Conservation (phyloP, 2,888 invertebrate species). For the Pollenia griseotomentosa region DNA sequence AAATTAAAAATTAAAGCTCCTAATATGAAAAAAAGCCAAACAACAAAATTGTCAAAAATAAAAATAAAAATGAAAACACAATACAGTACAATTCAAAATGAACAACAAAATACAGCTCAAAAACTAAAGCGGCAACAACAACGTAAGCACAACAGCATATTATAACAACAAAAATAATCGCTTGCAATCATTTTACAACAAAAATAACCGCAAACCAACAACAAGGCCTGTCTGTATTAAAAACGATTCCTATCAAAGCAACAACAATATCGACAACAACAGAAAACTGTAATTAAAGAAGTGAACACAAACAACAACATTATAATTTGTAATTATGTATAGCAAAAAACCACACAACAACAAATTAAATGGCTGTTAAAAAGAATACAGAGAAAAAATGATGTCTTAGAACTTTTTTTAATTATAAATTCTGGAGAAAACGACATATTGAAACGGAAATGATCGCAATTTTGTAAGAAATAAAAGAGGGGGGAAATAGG, state of each 20-base stretch:
- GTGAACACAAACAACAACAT: constrained; percentile 37
- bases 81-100: constrained; percentile 20
- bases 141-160: constrained; percentile 5
- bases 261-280: constrained; percentile 35
- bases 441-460: not conserved
- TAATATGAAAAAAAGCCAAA: constrained; percentile 31
- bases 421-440: constrained; percentile 3
- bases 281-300: constrained; percentile 64
- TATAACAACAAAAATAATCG: constrained; percentile 29
- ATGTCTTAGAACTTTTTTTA: constrained; percentile 13
- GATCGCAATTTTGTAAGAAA: not conserved
- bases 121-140: not conserved
- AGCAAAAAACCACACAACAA: constrained; percentile 41
- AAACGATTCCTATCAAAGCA: constrained; percentile 29
- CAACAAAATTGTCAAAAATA: constrained; percentile 69
- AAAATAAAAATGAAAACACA: constrained; percentile 56
- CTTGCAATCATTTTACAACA: constrained; percentile 39
- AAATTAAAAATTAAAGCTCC: constrained; percentile 48
- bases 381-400: not conserved
- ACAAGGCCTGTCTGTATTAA: constrained; percentile 26
- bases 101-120: not conserved
- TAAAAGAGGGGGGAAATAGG: not conserved
- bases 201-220: constrained; percentile 29
- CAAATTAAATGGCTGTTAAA: not conserved
- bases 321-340: not conserved